Base-by-base conservation (phyloP, 2,113 vertebrate species). In the Clarias batrachus region DNA sequence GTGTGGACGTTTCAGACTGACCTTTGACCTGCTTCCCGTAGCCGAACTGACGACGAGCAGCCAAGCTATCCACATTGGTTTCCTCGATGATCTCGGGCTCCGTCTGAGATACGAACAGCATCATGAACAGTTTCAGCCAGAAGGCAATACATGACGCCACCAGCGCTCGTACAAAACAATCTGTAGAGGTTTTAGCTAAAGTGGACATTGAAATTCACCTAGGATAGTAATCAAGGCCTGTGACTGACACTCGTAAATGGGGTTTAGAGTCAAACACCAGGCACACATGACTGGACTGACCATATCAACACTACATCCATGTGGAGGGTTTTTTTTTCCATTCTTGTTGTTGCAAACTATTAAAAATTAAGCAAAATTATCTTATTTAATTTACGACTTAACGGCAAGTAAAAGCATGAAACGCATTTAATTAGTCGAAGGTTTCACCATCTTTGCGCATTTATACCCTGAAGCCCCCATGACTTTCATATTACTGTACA, bases 41-140 rank as follows among this genome's bases (percentile, higher is more conserved):
- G 92, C 93, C 66, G 52, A 96, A 97, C n/a, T 94, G 95, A 84
- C 94, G 95, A 1, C 95, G 93, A 63, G 92, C 93, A 0, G 93
- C 94, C 3, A 97, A 92, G 14, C 95, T 94, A 93, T 99, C 98
- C 1, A 99, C 93, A 19, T 99, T 97, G 2, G 98, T 99, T 92
- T 99, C 98, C 90, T 98, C 97, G 52, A 99, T 98, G 87, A 99
- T 94, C 92, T 99, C 98, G 0, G 97, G 98, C 92, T 99, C 98
- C 0, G 97, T 99, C 98, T 99, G 90, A 83, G 82, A 82, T 89
- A 83, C 88, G 52, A 87, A 93, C 90, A 87, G 83, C 92, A 13
- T 63, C 21, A 66, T 19, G 13, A 48, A 10, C 37, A 27, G 9
- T 57, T 17, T 25, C 25, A 52, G 68, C 68, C 19, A 74, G 19